These are phyloP conservation scores for Allygus modestus DNA, from an alignment of 2,888 invertebrate species.

Conservation along the genomic window DNA sequence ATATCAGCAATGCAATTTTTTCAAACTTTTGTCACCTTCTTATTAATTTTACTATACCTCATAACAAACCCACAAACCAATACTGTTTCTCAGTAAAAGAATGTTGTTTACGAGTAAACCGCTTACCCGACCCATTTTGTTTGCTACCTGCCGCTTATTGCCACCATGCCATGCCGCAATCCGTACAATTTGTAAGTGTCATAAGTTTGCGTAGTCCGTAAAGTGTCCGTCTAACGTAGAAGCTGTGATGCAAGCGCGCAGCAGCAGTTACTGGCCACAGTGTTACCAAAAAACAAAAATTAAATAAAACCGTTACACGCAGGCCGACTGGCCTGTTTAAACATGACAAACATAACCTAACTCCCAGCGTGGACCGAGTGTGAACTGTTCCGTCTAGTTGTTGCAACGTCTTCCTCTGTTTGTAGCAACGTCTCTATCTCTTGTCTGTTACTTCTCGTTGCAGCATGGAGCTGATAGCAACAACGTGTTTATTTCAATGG, in stretches of 20 bases:
- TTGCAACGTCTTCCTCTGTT: slow-evolving; percentile 48
- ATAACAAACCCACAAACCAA: too few species aligned
- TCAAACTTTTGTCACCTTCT: too few species aligned
- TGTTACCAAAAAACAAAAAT: slow-evolving; percentile 38
- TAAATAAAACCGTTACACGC: slow-evolving; percentile 22
- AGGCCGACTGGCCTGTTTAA: slow-evolving; percentile 26
- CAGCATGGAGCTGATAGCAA: slow-evolving; percentile 62
- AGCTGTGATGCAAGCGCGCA: slow-evolving; percentile 53
- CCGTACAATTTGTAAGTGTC: slow-evolving; percentile 63
- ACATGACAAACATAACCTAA: slow-evolving; percentile 15
- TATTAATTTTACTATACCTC: too few species aligned
- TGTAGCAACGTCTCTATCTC: slow-evolving; percentile 59
- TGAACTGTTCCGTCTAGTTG: slow-evolving; percentile 60
- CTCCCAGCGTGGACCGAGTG: slow-evolving; percentile 18
- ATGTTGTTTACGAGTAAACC: too few species aligned
- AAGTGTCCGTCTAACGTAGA: slow-evolving; percentile 40
- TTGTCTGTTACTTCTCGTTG: slow-evolving; percentile 59
- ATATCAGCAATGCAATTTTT: too few species aligned
- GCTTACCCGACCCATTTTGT: neutral
- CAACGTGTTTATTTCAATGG: slow-evolving; percentile 70
- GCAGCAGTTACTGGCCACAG: slow-evolving; percentile 62
- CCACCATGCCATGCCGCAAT: slow-evolving; percentile 18
- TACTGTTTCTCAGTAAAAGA: too few species aligned
- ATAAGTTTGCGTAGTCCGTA: slow-evolving; percentile 36
- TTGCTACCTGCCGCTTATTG: slow-evolving; percentile 8